Evolutionary conservation across 2,888 invertebrate genomes (phyloP), one percentile per base, ranked within the genome.

Genomic region (Chydorus sphaericus): DNA sequence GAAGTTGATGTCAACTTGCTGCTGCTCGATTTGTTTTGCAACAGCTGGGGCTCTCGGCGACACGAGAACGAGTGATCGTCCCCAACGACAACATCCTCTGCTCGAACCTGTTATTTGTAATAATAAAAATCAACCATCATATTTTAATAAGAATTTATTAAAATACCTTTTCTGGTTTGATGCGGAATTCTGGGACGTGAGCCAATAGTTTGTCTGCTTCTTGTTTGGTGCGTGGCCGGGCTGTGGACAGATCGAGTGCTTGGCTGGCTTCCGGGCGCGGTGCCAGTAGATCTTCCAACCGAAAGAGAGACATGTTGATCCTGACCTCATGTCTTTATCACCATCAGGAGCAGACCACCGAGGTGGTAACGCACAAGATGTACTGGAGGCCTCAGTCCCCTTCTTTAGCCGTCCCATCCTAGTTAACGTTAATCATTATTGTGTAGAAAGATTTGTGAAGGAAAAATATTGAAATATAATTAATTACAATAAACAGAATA

Each of bases 181-280:
- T 87, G 16, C 48, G 38, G 48, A 57, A 57, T 68, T 92, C 91
- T 0, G 90, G 89, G 11, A 90, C 85, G 72, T 85, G 85, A 65
- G 90, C 89, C 68, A 87, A 75, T 50, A 88, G 76, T 58, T 81
- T 80, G 64, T 83, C 79, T 62, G 87, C 85, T 66, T 92, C 91
- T 64, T 90, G 89, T 60, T 82, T 80, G 10, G 82, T 81, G 63
- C 79, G 83, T 52, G 84, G 83, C 7, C 81, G 78, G 44, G 81
- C 78, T 70, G 83, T 83, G 56, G 88, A 87, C 61, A 91, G 75
- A 70, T 92, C 92, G 51, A 92, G 74, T 64, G 90, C 83, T 16
- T 63, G 63, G 50, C 85, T 81, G 55, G 82, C 80, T 68, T 89
- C 86, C 70, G 88, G 89, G 71, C 87, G 90, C 73, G 85, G 88